Evolutionary conservation across 2,797 vertebrate species (phyloP), one percentile per base, ranked within the genome.

Genomic region (Mormyrops boulengeri): DNA sequence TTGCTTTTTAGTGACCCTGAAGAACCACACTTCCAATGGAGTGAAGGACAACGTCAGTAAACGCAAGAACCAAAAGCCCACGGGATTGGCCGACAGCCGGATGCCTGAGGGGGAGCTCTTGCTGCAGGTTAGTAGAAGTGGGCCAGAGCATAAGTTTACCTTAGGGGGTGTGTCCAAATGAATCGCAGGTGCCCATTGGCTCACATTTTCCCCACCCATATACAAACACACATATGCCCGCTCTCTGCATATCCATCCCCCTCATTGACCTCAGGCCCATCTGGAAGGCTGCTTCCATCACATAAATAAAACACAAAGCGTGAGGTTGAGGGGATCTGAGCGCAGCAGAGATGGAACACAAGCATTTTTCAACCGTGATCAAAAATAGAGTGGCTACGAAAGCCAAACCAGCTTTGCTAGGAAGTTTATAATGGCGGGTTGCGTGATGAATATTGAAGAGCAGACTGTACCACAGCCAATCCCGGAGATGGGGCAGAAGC

Each of bases 101-200:
- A 3, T 96, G 12, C 93, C 94, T 0, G 97, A 97, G 92, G 96
- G 96, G 0, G 95, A 97, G 87, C 94, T 97, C 80, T 95, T 97
- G 60, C 93, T 97, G 34, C 95, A 96, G 96, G 96, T 97, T 0
- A 86, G 94, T 93, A 88, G 47, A 22, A 55, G 60, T 77, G 50
- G 50, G 69, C 5, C n/a, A 17, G 44, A 17, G 38, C 7, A 2
- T 11, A 19, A 34, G 44, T 17, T 50, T 17, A 30, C 26, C 14
- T 77, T 2, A 53, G 5, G 69, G 30, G 47, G 44, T 19, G 66
- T 60, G 4, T 52, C 22, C 69, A 22, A 14, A 34, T 69, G 60
- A n/a, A 26, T 47, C 1, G 4, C 44, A 66, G 41, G 38, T 2
- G 4, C n/a, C 19, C 44, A 52, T 9, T 52, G 38, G n/a, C 47